Percentiles rank a stretch among this genome's conserved stretches.
Evolutionary conservation across 2,888 invertebrate species (phyloP).

Genomic region (Strigamia maritima): DNA sequence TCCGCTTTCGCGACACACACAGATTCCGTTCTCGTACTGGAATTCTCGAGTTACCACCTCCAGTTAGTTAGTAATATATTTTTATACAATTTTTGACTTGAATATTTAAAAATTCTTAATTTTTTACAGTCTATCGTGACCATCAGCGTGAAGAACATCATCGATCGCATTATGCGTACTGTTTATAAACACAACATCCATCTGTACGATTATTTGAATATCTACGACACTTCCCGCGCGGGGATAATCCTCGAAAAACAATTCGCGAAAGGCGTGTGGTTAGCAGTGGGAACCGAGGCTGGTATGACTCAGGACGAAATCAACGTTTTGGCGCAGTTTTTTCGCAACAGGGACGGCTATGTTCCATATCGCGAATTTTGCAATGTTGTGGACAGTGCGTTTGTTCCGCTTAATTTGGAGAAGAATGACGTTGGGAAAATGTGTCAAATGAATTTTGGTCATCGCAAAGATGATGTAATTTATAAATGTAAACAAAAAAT

Average conservation of each 20-base stretch:
- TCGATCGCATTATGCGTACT: slow-evolving; percentile 26
- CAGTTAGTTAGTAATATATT: background rate
- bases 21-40: slow-evolving; percentile 4
- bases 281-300: slow-evolving; percentile 34
- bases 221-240: slow-evolving; percentile 21
- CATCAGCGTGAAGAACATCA: slow-evolving; percentile 35
- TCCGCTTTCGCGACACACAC: slow-evolving; percentile 20
- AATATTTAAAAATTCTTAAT: background rate
- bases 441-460: slow-evolving; percentile 29
- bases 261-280: slow-evolving; percentile 36
- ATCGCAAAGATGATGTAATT: slow-evolving; percentile 32
- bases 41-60: slow-evolving; percentile 28
- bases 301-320: slow-evolving; percentile 32
- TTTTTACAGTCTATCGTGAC: slow-evolving; percentile 21
- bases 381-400: slow-evolving; percentile 36
- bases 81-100: background rate
- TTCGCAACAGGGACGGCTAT: slow-evolving; percentile 9
- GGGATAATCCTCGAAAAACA: slow-evolving; percentile 29
- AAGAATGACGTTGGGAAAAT: slow-evolving; percentile 5
- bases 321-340: slow-evolving; percentile 1
- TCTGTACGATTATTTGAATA: slow-evolving; percentile 36
- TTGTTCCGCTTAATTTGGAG: slow-evolving; percentile 23
- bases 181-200: slow-evolving; percentile 38
- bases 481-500: no score
- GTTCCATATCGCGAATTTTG: slow-evolving; percentile 38